Base-by-base conservation (phyloP, 2,797 vertebrate genomes). In the Pitangus sulphuratus region DNA sequence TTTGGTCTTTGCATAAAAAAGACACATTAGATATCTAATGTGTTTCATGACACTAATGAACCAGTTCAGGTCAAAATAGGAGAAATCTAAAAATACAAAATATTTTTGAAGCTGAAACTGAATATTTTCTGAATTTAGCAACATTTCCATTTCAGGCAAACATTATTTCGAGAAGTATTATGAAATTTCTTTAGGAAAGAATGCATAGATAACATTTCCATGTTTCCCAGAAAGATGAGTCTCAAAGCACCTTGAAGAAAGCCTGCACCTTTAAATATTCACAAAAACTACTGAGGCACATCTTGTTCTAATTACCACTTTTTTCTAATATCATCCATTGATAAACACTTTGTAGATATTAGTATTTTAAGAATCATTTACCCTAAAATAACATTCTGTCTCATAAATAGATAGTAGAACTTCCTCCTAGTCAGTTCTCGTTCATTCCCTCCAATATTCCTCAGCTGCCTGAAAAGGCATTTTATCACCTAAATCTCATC, bases 401-500 rank as follows among this genome's bases (percentile, higher is more conserved):
- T 68, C 26, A 80, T 25, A 76, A 80, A 56, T 0, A 50, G 28
- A 77, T 8, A 47, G 51, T 19, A 88, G 69, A 77, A 50, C 58
- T 74, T 56, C 50, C 33, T 77, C 74, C 44, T 39, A 51, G 50
- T 42, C 82, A 15, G 42, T 31, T 84, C 54, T 72, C 64, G 50
- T 28, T 94, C 26, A 18, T 33, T 45, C 53, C 31, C 51, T 66
- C 50, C 53, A 60, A 18, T 39, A 87, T 44, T 58, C n/a, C 51
- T 24, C n/a, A 93, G 66, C 82, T 77, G 87, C 31, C 30, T 69
- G 72, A 86, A 12, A 56, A 47, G 65, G 18, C 90, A 83, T 60
- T 93, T 93, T 89, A 76, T 90, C 93, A 92, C 77, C 65, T 83
- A 87, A 84, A 95, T 82, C 48, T 95, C 54, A 86, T 33, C 64